These are phyloP conservation scores for Lordiphosa andalusiaca DNA, from an alignment of 2,888 invertebrate species.

Conservation along the genomic window DNA sequence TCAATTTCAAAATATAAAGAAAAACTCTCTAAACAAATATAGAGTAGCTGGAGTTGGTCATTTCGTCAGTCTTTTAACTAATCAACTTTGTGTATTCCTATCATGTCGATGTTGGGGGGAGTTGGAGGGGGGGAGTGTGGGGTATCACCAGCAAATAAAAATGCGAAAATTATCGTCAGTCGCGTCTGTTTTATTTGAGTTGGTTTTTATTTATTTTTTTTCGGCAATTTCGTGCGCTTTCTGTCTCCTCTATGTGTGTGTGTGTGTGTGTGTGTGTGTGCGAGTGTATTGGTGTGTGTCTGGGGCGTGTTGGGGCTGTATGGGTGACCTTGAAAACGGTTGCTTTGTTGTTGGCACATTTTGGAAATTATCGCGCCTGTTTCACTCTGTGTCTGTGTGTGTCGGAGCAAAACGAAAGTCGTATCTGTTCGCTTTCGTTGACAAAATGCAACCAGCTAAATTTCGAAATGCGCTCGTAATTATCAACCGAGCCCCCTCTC, in stretches of 20 bases:
- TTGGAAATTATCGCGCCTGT: slow-evolving; percentile 71
- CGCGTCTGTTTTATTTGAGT: slow-evolving; percentile 36
- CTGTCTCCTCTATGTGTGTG: slow-evolving; percentile 1
- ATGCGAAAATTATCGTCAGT: slow-evolving; percentile 45
- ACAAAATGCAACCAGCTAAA: slow-evolving; percentile 66
- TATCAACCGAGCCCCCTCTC: slow-evolving; percentile 44
- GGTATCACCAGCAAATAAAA: slow-evolving; percentile 26
- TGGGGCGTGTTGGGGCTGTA: slow-evolving; percentile 34
- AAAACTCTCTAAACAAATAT: too few species aligned
- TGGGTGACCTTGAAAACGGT: slow-evolving; percentile 72
- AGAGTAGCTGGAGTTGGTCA: too few species aligned
- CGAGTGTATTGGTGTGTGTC: slow-evolving; percentile 10
- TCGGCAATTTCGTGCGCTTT: slow-evolving; percentile 19
- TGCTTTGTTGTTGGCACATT: slow-evolving; percentile 75
- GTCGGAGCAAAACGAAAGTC: slow-evolving; percentile 1
- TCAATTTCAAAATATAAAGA: too few species aligned
- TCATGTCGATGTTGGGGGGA: neutral
- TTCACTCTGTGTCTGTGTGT: slow-evolving; percentile 15
- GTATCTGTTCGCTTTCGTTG: slow-evolving; percentile 35
- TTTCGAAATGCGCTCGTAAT: slow-evolving; percentile 67
- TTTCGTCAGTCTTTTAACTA: neutral
- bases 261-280: slow-evolving; percentile 9
- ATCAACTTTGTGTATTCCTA: slow-evolving; percentile 3
- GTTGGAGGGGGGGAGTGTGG: neutral
- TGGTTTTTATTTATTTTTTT: slow-evolving; percentile 28